Evolutionary conservation across 2,797 vertebrate genomes (phyloP).

Genomic region (Smutsia temminckii): DNA sequence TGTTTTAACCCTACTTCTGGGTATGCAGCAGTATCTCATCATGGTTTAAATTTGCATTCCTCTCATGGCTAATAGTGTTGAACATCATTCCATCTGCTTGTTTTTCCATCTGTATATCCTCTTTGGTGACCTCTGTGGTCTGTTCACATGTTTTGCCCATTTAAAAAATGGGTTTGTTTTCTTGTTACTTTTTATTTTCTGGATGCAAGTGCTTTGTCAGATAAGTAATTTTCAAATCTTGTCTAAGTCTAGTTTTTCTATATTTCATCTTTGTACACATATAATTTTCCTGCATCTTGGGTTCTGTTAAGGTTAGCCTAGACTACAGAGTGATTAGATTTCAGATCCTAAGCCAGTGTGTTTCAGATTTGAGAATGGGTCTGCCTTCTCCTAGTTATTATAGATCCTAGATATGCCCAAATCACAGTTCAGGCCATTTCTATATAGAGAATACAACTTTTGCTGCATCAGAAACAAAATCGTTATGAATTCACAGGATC

Average conservation of each 20-base stretch:
- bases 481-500: not conserved
- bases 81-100: not conserved
- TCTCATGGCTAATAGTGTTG: not conserved
- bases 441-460: not conserved
- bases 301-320: not conserved
- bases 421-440: not conserved
- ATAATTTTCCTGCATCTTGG: not conserved
- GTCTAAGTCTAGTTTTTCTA: not conserved
- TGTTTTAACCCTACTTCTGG: not conserved
- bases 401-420: not conserved
- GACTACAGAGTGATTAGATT: not conserved
- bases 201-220: not conserved
- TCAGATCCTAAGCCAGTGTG: not conserved
- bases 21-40: not conserved
- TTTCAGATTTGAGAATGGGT: not conserved
- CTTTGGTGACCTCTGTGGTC: not conserved
- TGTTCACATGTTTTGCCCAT: not conserved
- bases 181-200: not conserved
- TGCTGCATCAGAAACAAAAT: not conserved
- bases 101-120: not conserved
- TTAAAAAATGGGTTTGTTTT: not conserved
- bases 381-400: not conserved
- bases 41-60: not conserved
- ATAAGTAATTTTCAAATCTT: constrained; percentile 3
- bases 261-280: not conserved